Base-by-base conservation (phyloP, 2,888 invertebrate species). In the Cataglyphis livida region DNA sequence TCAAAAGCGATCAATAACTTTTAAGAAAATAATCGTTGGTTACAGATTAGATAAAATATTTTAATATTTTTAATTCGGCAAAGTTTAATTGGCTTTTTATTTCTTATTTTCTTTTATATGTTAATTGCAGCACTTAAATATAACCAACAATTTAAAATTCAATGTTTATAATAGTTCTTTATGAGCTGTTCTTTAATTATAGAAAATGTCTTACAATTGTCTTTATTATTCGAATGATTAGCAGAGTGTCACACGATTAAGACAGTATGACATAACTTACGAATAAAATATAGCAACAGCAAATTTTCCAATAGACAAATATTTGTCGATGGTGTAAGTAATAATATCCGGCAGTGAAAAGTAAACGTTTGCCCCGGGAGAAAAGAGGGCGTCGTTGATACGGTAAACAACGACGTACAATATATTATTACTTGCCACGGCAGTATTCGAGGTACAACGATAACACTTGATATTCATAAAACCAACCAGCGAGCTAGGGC, bases 281-380 rank as follows among this genome's bases (percentile, higher is more conserved):
- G 51, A 61, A 62, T 61, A 48, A 62, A 76, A 64, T 51, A 62
- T 38, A 28, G 75, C 21, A 62, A 51, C 62, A 54, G 75, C 78
- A 79, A 90, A 88, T 88, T 88, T 87, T 54, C 65, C 84, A 84
- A 88, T 90, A 86, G 81, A 73, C 79, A 86, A 88, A 90, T 83
- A 83, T 89, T 89, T 88, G 81, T 54, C n/a, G 82, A 85, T 74
- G 90, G 74, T 75, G 76, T 84, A 83, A 86, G 89, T 86, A 87
- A 89, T 89, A 89, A 89, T 85, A 89, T 83, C 65, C 82, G 81
- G 51, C 61, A 84, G 83, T 74, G 87, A 82, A 88, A 86, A 81
- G 89, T 87, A 87, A 89, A 90, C 87, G 86, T 88, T 89, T 88
- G 79, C 85, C 85, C 32, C 70, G 51, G 68, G 70, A 84, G 85